Evolutionary conservation across 2,888 invertebrate genomes (phyloP).

Genomic region (Dryadula phaetusa): DNA sequence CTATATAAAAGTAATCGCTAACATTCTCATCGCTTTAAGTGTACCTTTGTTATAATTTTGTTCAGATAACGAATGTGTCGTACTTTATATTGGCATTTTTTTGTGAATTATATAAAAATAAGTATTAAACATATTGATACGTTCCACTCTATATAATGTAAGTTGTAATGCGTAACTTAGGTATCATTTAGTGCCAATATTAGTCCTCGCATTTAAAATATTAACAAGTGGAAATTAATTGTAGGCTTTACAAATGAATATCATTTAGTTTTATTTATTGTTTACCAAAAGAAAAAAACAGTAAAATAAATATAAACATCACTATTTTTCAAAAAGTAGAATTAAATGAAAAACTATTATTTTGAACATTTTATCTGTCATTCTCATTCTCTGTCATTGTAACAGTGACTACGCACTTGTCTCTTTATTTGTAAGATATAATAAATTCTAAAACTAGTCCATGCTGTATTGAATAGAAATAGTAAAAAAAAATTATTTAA

Average conservation of each 20-base stretch:
- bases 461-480: constrained; percentile 30
- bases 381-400: constrained; percentile 2
- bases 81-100: constrained; percentile 79
- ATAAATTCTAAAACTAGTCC: constrained; percentile 42
- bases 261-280: constrained; percentile 7
- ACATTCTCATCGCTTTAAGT: constrained; percentile 57
- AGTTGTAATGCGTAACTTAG: constrained; percentile 51
- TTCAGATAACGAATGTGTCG: constrained; percentile 59
- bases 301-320: background rate
- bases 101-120: constrained; percentile 51
- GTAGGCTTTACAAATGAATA: constrained; percentile 15
- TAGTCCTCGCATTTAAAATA: constrained; percentile 74
- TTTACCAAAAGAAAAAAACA: background rate
- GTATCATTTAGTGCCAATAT: constrained; percentile 69
- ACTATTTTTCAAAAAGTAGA: background rate
- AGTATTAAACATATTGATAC: constrained; percentile 56
- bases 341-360: no score
- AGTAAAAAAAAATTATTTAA: constrained; percentile 19
- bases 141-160: constrained; percentile 64
- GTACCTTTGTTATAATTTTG: constrained; percentile 60
- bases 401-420: constrained; percentile 36
- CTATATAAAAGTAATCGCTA: constrained; percentile 41
- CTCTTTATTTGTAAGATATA: constrained; percentile 38
- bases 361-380: background rate
- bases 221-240: constrained; percentile 34